These are phyloP conservation scores for Heterodera carotae DNA, from an alignment of 1,140 invertebrate species.

Conservation along the genomic window DNA sequence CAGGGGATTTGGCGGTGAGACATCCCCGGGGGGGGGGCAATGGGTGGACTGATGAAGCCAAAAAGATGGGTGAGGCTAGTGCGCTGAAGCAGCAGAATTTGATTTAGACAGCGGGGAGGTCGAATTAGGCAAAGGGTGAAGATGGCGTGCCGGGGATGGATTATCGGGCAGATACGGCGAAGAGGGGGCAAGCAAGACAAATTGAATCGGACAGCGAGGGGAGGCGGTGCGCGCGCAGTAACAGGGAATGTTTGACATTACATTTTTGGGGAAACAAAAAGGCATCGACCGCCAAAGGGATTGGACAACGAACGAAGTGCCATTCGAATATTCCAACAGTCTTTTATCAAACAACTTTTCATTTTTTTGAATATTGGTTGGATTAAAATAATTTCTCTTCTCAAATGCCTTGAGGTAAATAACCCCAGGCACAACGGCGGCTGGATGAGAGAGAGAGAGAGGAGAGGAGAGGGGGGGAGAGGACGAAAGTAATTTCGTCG, in stretches of 20 bases:
- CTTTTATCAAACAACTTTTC: not conserved
- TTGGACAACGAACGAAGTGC: not conserved
- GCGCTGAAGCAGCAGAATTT: constrained; percentile 31
- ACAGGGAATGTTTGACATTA: too few species aligned
- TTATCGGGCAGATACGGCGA: constrained; percentile 3
- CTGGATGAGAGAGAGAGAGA: too few species aligned
- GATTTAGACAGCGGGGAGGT: constrained; percentile 5
- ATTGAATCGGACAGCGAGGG: not conserved
- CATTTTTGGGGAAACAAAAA: constrained; percentile 1
- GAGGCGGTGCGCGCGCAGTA: not conserved
- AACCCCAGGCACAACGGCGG: not conserved
- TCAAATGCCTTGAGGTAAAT: not conserved
- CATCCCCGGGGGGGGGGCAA: constrained; percentile 1
- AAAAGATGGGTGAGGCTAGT: constrained; percentile 12
- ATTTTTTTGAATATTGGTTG: not conserved
- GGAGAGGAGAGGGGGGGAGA: not conserved
- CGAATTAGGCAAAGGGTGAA: not conserved
- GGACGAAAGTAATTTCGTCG: constrained; percentile 15
- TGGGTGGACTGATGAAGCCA: not conserved
- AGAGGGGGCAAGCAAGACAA: not conserved
- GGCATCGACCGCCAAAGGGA: not conserved
- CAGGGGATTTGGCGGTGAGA: not conserved
- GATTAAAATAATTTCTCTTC: not conserved
- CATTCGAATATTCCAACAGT: not conserved
- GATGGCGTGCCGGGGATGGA: constrained; percentile 21